Conservation (phyloP, 2,888 invertebrate species). For the Notodonta ziczac region DNA sequence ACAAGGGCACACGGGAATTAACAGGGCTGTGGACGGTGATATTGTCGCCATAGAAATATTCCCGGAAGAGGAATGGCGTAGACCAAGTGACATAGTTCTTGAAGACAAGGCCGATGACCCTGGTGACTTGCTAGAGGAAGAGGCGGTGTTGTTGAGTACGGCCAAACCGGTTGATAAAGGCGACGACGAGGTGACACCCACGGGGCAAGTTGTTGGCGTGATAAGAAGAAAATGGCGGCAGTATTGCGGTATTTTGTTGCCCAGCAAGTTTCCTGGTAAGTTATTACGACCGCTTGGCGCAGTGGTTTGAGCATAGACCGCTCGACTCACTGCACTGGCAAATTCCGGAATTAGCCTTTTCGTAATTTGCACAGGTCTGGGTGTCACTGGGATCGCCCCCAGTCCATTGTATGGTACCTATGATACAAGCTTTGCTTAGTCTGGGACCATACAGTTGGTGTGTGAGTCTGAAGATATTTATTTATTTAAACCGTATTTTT, state of each 20-base stretch:
- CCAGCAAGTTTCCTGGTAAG: conserved; percentile 87
- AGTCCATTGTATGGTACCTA: too few relatives aligned
- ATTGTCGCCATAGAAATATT: conserved; percentile 95
- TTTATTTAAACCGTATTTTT: too few relatives aligned
- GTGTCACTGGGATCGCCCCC: too few relatives aligned
- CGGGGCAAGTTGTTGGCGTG: conserved; percentile 91
- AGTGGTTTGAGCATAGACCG: too few relatives aligned
- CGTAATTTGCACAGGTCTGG: too few relatives aligned
- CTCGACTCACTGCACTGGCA: too few relatives aligned
- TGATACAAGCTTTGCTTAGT: too few relatives aligned
- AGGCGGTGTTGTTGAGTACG: conserved; percentile 68
- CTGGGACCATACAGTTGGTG: too few relatives aligned
- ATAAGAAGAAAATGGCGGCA: conserved; percentile 98
- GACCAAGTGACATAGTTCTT: conserved; percentile 93
- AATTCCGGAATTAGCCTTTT: too few relatives aligned
- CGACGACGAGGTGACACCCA: conserved; percentile 75
- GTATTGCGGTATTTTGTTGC: conserved; percentile 97
- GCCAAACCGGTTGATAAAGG: conserved; percentile 48
- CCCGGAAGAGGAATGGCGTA: conserved; percentile 95
- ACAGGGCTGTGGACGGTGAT: conserved; percentile 98
- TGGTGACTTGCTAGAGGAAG: conserved; percentile 88
- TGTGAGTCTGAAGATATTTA: too few relatives aligned
- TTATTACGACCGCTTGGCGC: too few relatives aligned
- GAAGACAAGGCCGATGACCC: conserved; percentile 90
- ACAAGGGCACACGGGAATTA: conserved; percentile 93